Conservation (phyloP, 2,888 invertebrate genomes). For the Drosophila differens region DNA sequence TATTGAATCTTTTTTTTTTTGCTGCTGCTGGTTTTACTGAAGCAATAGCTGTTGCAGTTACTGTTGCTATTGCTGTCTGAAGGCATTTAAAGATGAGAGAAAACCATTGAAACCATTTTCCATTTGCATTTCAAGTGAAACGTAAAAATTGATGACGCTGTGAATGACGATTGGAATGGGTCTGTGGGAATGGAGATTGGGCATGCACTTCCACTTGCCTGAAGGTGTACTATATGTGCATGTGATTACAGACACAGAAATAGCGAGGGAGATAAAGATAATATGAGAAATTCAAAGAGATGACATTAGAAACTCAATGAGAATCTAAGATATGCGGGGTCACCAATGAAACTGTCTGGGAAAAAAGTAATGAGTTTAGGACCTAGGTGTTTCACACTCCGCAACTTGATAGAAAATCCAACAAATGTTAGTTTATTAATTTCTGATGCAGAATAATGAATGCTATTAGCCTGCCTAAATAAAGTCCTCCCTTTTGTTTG, state of each 20-base stretch:
- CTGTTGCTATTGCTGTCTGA: conserved; percentile 28
- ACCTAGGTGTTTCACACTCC: not conserved
- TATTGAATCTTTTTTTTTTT: conserved; percentile 16
- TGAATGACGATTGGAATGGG: conserved; percentile 10
- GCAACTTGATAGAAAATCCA: not conserved
- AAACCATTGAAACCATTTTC: conserved; percentile 59
- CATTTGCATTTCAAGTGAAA: conserved; percentile 60
- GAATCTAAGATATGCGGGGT: no score
- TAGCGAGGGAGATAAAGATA: no score
- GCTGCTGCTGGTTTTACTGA: not conserved
- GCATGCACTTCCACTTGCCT: not conserved
- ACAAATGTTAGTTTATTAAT: not conserved
- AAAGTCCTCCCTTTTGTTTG: not conserved
- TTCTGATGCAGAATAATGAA: no score
- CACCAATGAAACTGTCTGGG: not conserved
- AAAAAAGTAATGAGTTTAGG: not conserved
- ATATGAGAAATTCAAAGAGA: not conserved
- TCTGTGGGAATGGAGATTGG: conserved; percentile 1
- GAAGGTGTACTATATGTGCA: conserved; percentile 6
- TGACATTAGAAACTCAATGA: conserved; percentile 1
- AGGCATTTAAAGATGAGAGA: conserved; percentile 64
- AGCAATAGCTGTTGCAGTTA: conserved; percentile 7
- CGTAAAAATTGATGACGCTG: conserved; percentile 39
- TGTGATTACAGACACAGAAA: conserved; percentile 6
- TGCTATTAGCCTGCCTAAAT: not conserved